Evolutionary conservation across 2,888 invertebrate species (phyloP), one percentile per base, ranked within the genome.

Genomic region (Lycophotia porphyrea): DNA sequence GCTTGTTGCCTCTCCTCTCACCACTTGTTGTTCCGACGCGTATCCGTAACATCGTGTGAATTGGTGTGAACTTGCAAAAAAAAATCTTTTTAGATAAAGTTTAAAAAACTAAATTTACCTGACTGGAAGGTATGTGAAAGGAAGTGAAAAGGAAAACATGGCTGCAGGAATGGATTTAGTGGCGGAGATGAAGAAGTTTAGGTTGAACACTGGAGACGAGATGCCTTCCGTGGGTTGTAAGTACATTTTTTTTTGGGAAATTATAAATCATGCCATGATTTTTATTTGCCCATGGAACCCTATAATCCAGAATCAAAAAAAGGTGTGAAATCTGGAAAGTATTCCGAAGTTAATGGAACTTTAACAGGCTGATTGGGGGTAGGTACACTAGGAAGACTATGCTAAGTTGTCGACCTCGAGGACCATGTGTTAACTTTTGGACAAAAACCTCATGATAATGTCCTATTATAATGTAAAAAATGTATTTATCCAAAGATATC

Each of bases 181-280:
- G 61, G 11, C n/a, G 13, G 71, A 73, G n/a, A 49, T 47, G 13
- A 82, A 63, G 0, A 71, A 82, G 47, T 90, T 90, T 60, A 80
- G 69, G 0, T 78, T 94, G 8, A 93, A 92, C 68, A 93, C 91
- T 85, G 92, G 92, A 5, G 64, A 80, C 4, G 8, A 82, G 21
- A 93, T 94, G 91, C 94, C 95, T 24, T 89, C 91, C n/a, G 82
- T 94, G 21, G 94, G 94, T 44, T 83, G 94, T 95, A 90, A 94
- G 94, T 92, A 76, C 0, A n/a, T 27, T 47, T 47, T 27, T 60
- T 34, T 13, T 60, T 58, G 15, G 4, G 44, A 44, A 44, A 18
- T 44, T 44, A 18, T 44, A 18, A 18, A 5, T 18, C 44, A 5
- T 5, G 18, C 5, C 44, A 18, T 18, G 0, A 18, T 44, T 42